phyloP scores from a whole-genome alignment of 2,888 invertebrate species.

The Leptinotarsa rubiginosa region DNA sequence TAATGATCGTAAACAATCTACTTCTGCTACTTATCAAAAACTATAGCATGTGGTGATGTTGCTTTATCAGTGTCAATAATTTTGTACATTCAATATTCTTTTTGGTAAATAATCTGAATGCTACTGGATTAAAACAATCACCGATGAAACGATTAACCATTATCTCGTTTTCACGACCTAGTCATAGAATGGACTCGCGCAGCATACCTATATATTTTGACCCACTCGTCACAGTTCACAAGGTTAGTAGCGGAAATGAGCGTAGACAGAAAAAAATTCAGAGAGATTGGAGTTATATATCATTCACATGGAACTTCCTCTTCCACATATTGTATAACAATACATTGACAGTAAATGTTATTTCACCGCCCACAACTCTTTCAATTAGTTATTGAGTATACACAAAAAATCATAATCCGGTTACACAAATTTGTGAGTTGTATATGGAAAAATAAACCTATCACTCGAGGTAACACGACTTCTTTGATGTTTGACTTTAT shows the following conservation, averaged over 20 bases:
- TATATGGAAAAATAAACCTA: too few relatives aligned
- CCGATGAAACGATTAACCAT: neutral
- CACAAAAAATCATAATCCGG: too few relatives aligned
- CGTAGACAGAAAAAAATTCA: neutral
- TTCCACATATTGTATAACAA: neutral
- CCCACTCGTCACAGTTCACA: constrained; percentile 4
- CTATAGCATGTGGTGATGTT: too few relatives aligned
- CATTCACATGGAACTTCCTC: neutral
- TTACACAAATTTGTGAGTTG: too few relatives aligned
- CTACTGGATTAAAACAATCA: neutral
- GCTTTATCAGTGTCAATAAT: too few relatives aligned
- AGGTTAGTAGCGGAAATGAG: constrained; percentile 1
- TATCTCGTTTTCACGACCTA: neutral
- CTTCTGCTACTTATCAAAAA: too few relatives aligned
- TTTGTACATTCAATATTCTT: too few relatives aligned
- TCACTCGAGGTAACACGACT: too few relatives aligned
- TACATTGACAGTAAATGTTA: neutral
- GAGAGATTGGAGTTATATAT: neutral
- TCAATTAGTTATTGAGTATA: too few relatives aligned
- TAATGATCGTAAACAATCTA: too few relatives aligned
- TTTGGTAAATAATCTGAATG: neutral
- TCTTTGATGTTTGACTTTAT: too few relatives aligned
- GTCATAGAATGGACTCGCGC: neutral
- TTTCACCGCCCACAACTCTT: neutral
- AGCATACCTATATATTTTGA: neutral